These are phyloP conservation scores for Drosophila aff. DNA, from an alignment of 1,140 invertebrate genomes.

Conservation along the genomic window DNA sequence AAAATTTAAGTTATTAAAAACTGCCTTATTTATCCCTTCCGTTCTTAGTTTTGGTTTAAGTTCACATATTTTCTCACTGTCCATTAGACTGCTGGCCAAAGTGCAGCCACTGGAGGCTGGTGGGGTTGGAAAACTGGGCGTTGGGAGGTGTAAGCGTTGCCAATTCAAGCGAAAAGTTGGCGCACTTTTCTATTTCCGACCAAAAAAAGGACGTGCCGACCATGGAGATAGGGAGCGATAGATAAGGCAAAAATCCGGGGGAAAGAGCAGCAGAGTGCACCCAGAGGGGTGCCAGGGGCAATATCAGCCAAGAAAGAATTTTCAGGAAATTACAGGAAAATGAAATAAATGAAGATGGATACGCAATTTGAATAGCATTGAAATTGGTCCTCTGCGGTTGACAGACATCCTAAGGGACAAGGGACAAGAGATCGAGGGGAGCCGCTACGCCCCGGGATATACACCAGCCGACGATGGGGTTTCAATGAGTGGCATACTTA, in stretches of 20 bases:
- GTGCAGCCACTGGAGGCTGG: conserved; percentile 38
- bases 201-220: conserved; percentile 61
- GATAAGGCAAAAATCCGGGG: conserved; percentile 10
- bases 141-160: conserved; percentile 75
- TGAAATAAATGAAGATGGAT: conserved; percentile 84
- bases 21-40: background rate
- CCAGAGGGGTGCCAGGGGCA: conserved; percentile 8
- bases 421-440: background rate
- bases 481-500: conserved; percentile 41
- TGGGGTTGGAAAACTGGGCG: background rate
- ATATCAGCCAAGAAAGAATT: conserved; percentile 74
- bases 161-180: conserved; percentile 82
- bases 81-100: conserved; percentile 24
- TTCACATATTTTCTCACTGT: background rate
- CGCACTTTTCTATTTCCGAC: conserved; percentile 80
- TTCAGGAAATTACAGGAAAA: conserved; percentile 83
- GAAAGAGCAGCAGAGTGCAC: background rate
- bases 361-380: conserved; percentile 81
- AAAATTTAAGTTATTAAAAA: background rate
- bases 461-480: background rate
- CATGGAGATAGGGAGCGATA: conserved; percentile 17
- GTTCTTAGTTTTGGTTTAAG: background rate
- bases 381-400: conserved; percentile 69
- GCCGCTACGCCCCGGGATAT: background rate
- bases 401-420: conserved; percentile 21